phyloP scores from a whole-genome alignment of 1,140 invertebrate species.

The Hyposmocoma kahamanoa region DNA sequence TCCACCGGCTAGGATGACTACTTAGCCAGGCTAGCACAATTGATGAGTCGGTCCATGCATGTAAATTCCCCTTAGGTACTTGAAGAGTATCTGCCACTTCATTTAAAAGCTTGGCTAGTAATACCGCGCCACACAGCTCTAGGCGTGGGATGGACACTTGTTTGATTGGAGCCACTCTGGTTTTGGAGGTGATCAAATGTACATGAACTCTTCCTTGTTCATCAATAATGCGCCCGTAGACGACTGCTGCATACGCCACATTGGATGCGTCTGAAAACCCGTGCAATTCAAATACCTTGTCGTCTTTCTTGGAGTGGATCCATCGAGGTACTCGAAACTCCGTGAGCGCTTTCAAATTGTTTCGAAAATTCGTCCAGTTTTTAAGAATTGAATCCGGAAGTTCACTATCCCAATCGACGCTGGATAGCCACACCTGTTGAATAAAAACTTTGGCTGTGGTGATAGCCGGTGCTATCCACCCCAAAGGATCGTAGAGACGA shows the following conservation, averaged over 20 bases:
- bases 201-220: slow-evolving; percentile 11
- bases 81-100: no score
- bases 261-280: slow-evolving; percentile 11
- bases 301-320: background rate
- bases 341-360: background rate
- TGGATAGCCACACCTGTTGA: slow-evolving; percentile 30
- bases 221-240: background rate
- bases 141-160: slow-evolving; percentile 28
- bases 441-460: slow-evolving; percentile 37
- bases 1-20: no score
- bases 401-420: slow-evolving; percentile 25
- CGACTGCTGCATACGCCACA: slow-evolving; percentile 8
- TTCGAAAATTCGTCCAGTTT: background rate
- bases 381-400: background rate
- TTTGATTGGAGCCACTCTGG: slow-evolving; percentile 42
- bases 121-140: slow-evolving; percentile 40
- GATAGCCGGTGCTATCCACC: slow-evolving; percentile 31
- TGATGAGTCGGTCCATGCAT: no score
- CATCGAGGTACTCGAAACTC: background rate
- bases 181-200: slow-evolving; percentile 9
- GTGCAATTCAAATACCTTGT: slow-evolving; percentile 1
- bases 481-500: slow-evolving; percentile 31
- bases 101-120: no score
- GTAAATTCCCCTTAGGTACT: no score
- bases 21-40: no score